Evolutionary conservation across 2,888 invertebrate species (phyloP).

Genomic region (Chrysodeixis includens): DNA sequence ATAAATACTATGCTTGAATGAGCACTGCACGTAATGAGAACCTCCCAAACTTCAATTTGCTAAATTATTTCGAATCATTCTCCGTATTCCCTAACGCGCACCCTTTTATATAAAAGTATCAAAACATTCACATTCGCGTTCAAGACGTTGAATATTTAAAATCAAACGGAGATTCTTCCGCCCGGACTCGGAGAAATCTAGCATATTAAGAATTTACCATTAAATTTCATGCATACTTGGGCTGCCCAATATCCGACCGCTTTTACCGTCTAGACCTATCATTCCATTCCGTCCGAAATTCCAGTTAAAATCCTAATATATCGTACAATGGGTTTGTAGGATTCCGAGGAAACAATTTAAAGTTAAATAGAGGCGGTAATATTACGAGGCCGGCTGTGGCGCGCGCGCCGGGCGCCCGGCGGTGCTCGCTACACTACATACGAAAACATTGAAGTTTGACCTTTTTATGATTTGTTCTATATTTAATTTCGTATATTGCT

Average conservation of each 20-base stretch:
- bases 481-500: too few species aligned
- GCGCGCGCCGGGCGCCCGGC: constrained; percentile 14
- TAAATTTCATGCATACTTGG: constrained; percentile 40
- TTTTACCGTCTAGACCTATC: constrained; percentile 46
- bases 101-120: constrained; percentile 25
- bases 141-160: constrained; percentile 29
- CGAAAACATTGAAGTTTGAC: constrained; percentile 16
- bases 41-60: constrained; percentile 7
- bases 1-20: not conserved
- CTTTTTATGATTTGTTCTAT: too few species aligned
- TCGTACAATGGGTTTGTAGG: constrained; percentile 52
- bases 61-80: constrained; percentile 18
- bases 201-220: constrained; percentile 42
- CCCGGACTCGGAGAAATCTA: constrained; percentile 27
- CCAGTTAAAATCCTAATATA: constrained; percentile 56
- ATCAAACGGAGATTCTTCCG: constrained; percentile 18
- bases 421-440: constrained; percentile 17
- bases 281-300: constrained; percentile 58
- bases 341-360: constrained; percentile 62
- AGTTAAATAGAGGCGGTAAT: constrained; percentile 58
- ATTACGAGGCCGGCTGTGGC: constrained; percentile 29
- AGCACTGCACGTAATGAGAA: constrained; percentile 1
- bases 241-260: constrained; percentile 37
- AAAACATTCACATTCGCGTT: constrained; percentile 27
- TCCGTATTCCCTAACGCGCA: constrained; percentile 9